These are phyloP conservation scores for Thomomys bottae DNA, from an alignment of 2,113 vertebrate genomes.

Conservation along the genomic window DNA sequence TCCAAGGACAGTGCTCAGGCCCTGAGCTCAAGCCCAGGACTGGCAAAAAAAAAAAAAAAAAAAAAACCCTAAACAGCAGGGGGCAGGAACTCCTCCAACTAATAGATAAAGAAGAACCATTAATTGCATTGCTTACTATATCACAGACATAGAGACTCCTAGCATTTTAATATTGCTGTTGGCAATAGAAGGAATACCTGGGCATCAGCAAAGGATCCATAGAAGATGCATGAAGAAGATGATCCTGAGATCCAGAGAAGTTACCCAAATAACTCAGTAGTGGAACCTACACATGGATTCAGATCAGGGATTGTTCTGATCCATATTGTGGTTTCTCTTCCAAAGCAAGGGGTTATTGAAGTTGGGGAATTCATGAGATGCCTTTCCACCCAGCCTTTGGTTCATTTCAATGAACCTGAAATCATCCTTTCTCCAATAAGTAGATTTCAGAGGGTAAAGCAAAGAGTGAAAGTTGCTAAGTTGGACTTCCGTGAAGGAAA, in stretches of 20 bases:
- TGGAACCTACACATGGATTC: neutral
- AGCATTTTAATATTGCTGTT: neutral
- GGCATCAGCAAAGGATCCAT: neutral
- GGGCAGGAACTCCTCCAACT: neutral
- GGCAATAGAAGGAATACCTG: neutral
- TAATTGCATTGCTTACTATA: neutral
- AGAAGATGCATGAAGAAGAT: neutral
- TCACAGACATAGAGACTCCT: neutral
- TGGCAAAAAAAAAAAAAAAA: no score
- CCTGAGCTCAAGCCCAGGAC: no score
- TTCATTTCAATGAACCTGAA: slow-evolving; percentile 13
- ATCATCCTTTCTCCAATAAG: neutral
- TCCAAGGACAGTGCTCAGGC: no score
- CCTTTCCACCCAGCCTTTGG: neutral
- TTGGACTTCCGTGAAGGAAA: neutral
- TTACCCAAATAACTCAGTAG: neutral
- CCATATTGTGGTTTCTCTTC: neutral
- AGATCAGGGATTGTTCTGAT: neutral
- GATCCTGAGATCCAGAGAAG: neutral
- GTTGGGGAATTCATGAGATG: neutral
- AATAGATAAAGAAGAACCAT: neutral
- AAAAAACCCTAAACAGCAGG: slow-evolving; percentile 17
- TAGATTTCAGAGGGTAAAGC: neutral
- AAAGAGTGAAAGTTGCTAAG: neutral
- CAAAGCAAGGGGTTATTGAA: neutral